Evolutionary conservation across 37 sponge, comb jelly and placozoan genomes (phyloP), one percentile per base, ranked within the genome.

Genomic region (Eunapius fragilis): DNA sequence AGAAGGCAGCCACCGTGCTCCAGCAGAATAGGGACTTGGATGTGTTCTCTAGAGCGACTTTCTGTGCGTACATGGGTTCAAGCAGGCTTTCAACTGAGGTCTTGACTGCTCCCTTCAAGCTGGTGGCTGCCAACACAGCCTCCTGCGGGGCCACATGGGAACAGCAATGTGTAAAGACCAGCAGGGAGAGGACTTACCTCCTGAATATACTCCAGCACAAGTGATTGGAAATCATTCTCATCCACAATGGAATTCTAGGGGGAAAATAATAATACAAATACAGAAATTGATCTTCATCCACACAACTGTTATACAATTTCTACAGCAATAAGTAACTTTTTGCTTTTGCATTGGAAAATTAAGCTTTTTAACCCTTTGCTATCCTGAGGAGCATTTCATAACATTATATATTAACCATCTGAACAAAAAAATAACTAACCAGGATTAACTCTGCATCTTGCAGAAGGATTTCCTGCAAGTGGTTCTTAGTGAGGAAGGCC

Each of bases 1-100:
- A 89, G 74, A 84, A 89, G 13, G 84, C 75, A 13, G 81, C 77
- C 0, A 89, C 84, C 10, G 84, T 80, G 22, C 89, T 80, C 84
- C 84, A 89, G 25, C 84, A 83, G 72, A 89, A 89, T 23, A 71
- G 47, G 23, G 78, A 80, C 28, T 76, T 73, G 72, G 80, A 36
- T 27, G 84, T 70, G 6, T 89, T 84, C 0, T 69, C 47, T 2
- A 9, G 41, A 6, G 41, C 6, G 41, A 6, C 41, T 9, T 6
- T 6, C 3, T 6, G 6, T 41, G 41, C 41, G 41, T 41, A 41
- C 41, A 41, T 9, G 6, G 41, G 41, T 41, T 41, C 41, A 41
- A 41, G 41, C 41, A 41, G 41, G 41, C 41, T 41, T 41, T 41
- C 41, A 3, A 41, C 41, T 6, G 41, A 41, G 3, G 41, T 9